A percentile compares a stretch with the other conserved stretches of the same genome.
Evolutionary conservation across 2,888 invertebrate species (phyloP).

Genomic region (Stomorhina lunata): DNA sequence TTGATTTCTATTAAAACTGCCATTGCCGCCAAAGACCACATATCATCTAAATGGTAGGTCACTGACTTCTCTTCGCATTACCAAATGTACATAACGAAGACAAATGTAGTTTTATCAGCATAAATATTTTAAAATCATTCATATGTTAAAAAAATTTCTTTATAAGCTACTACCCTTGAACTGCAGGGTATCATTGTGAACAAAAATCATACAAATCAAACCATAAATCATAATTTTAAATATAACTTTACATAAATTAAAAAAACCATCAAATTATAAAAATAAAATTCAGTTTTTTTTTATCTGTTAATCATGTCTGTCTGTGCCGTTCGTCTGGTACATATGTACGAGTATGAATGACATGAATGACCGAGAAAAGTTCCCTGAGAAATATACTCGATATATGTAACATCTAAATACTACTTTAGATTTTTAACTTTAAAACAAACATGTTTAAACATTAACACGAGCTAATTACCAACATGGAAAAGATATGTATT

Average conservation of each 20-base stretch:
- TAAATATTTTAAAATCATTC: too few relatives aligned
- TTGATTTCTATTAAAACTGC: too few relatives aligned
- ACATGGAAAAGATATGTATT: not conserved
- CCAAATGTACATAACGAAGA: too few relatives aligned
- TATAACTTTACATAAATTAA: not conserved
- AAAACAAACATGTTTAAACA: conserved; percentile 2
- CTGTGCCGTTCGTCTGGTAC: too few relatives aligned
- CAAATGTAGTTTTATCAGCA: too few relatives aligned
- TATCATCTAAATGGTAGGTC: too few relatives aligned
- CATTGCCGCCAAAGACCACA: too few relatives aligned
- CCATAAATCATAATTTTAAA: conserved; percentile 26
- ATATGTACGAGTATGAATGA: too few relatives aligned
- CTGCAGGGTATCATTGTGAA: not conserved
- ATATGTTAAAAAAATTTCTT: too few relatives aligned
- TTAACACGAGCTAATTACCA: conserved; percentile 4
- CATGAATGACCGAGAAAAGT: conserved; percentile 37
- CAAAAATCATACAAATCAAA: not conserved
- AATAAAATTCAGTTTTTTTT: not conserved
- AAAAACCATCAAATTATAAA: not conserved
- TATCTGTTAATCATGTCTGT: conserved; percentile 1
- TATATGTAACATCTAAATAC: not conserved
- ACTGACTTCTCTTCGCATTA: too few relatives aligned
- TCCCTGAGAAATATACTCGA: conserved; percentile 26
- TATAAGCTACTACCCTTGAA: too few relatives aligned
- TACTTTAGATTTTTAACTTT: not conserved